Conservation (phyloP, 2,888 invertebrate genomes). For the Pristionchus arcanus region DNA sequence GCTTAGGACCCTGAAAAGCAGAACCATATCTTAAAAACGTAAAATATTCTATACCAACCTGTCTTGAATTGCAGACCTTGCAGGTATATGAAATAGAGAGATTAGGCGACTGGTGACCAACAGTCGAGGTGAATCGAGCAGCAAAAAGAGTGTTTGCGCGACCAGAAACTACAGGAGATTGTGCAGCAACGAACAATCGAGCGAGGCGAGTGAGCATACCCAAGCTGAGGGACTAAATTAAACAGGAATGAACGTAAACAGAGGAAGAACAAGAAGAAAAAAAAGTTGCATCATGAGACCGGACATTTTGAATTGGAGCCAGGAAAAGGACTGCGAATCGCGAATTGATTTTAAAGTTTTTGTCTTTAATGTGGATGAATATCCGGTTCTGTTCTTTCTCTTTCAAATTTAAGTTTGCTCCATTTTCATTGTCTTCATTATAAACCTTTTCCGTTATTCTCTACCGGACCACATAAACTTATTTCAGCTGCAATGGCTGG, state of each 20-base stretch:
- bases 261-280: background rate
- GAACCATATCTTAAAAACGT: background rate
- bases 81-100: slow-evolving; percentile 88
- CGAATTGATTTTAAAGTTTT: background rate
- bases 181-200: slow-evolving; percentile 8
- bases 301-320: background rate
- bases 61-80: slow-evolving; percentile 89
- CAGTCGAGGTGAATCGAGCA: slow-evolving; percentile 50
- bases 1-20: slow-evolving; percentile 74
- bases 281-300: background rate
- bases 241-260: background rate
- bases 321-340: background rate
- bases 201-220: slow-evolving; percentile 49
- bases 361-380: background rate
- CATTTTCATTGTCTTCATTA: background rate
- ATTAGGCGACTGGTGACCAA: slow-evolving; percentile 62
- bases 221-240: background rate
- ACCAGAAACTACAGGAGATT: background rate
- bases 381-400: background rate
- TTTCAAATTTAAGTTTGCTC: background rate
- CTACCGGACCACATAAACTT: background rate
- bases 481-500: slow-evolving; percentile 15
- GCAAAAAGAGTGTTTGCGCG: background rate
- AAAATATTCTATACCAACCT: slow-evolving; percentile 80
- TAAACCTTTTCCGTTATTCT: background rate